phyloP scores from a whole-genome alignment of 2,797 vertebrate species.

The Amniataba percoides region DNA sequence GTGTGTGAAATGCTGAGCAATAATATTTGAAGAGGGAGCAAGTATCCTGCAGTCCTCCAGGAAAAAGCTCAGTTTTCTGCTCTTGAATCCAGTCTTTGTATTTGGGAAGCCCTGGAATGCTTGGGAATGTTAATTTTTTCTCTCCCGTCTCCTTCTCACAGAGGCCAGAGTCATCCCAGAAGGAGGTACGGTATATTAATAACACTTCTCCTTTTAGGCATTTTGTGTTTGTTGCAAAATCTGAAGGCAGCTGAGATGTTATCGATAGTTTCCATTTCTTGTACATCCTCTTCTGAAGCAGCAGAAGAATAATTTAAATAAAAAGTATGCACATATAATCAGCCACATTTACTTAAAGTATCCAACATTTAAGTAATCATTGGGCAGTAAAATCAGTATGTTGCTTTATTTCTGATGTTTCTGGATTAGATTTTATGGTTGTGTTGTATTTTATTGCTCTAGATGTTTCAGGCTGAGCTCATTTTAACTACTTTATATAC shows the following conservation, averaged over 20 bases:
- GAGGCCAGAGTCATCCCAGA: conserved; percentile 87
- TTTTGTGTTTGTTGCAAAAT: conserved; percentile 15
- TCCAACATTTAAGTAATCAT: too few species aligned
- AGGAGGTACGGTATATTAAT: conserved; percentile 78
- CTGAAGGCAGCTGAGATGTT: background rate
- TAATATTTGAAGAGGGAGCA: conserved; percentile 77
- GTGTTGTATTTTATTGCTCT: too few species aligned
- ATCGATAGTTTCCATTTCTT: background rate
- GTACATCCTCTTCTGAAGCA: too few species aligned
- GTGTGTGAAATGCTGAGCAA: conserved; percentile 49
- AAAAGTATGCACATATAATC: too few species aligned
- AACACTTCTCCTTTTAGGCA: conserved; percentile 20
- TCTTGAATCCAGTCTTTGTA: conserved; percentile 85
- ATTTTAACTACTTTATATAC: too few species aligned
- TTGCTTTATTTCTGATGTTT: too few species aligned
- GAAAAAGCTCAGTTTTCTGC: conserved; percentile 50
- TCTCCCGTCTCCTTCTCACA: conserved; percentile 61
- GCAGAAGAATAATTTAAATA: too few species aligned
- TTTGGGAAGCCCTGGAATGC: conserved; percentile 55
- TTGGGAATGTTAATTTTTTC: conserved; percentile 63
- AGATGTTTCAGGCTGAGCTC: too few species aligned
- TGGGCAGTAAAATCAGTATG: too few species aligned
- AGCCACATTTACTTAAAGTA: too few species aligned
- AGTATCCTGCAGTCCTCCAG: conserved; percentile 62
- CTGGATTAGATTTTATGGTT: too few species aligned